These are phyloP conservation scores for Coregonus clupeaformis DNA, from an alignment of 2,113 vertebrate genomes.

Conservation along the genomic window DNA sequence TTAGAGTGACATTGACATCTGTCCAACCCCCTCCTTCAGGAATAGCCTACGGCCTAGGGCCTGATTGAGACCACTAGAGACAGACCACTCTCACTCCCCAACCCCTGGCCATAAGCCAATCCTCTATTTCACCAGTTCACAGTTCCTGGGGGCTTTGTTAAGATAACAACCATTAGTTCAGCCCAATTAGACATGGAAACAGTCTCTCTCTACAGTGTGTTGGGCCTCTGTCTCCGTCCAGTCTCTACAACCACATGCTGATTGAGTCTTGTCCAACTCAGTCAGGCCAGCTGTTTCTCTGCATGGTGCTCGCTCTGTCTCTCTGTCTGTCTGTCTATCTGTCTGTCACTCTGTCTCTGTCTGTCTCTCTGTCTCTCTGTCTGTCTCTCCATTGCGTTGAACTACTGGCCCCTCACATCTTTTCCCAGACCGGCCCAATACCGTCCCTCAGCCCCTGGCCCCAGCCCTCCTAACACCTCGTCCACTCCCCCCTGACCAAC, in stretches of 20 bases:
- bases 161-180: slow-evolving; percentile 47
- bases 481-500: slow-evolving; percentile 19
- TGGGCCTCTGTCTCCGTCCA: slow-evolving; percentile 2
- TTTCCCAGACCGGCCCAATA: slow-evolving; percentile 24
- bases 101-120: slow-evolving; percentile 27
- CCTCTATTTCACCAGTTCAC: slow-evolving; percentile 30
- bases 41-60: background rate
- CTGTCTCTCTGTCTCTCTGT: background rate
- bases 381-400: background rate
- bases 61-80: slow-evolving; percentile 35
- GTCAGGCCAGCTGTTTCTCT: slow-evolving; percentile 48
- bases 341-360: no score
- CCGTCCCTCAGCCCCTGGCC: slow-evolving; percentile 1
- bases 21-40: background rate
- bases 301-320: background rate
- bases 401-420: slow-evolving; percentile 10
- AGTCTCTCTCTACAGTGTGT: background rate
- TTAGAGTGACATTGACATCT: background rate
- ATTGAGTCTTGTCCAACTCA: slow-evolving; percentile 31
- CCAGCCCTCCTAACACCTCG: background rate
- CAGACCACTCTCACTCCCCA: slow-evolving; percentile 24
- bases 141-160: slow-evolving; percentile 46
- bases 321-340: background rate
- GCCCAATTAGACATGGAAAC: slow-evolving; percentile 54
- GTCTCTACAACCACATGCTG: slow-evolving; percentile 50